These are phyloP conservation scores for Scomberomorus guttatus DNA, from an alignment of 2,797 vertebrate genomes.

Conservation along the genomic window DNA sequence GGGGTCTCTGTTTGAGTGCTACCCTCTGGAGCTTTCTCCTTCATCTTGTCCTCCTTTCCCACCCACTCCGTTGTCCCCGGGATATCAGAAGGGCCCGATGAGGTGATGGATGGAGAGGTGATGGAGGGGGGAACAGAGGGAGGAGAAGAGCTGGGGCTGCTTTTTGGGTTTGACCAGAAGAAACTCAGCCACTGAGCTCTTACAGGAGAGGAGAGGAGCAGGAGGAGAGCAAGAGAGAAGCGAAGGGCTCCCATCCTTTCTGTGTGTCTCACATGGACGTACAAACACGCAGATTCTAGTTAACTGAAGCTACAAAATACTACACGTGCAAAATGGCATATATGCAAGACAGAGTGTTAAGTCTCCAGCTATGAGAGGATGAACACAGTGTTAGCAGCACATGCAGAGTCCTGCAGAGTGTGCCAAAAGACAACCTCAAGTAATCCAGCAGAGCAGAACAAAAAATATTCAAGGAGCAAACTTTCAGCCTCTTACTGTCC, in stretches of 20 bases:
- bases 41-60: constrained; percentile 19
- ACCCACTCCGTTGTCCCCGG: constrained; percentile 20
- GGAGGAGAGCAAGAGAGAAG: constrained; percentile 47
- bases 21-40: constrained; percentile 10
- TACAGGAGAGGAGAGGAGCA: constrained; percentile 55
- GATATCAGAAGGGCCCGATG: constrained; percentile 5
- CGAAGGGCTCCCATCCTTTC: constrained; percentile 64
- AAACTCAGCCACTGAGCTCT: constrained; percentile 68
- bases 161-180: constrained; percentile 39
- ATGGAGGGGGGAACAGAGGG: constrained; percentile 7
- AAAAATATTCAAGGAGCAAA: background rate
- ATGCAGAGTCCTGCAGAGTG: constrained; percentile 24
- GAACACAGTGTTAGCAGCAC: constrained; percentile 1
- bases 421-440: background rate
- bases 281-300: background rate
- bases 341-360: background rate
- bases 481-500: background rate
- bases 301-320: background rate
- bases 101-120: constrained; percentile 37
- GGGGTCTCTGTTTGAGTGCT: constrained; percentile 24
- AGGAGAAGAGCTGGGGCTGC: constrained; percentile 18
- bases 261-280: background rate
- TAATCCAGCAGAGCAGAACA: constrained; percentile 17
- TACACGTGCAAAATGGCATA: constrained; percentile 28
- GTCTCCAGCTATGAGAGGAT: constrained; percentile 14